Evolutionary conservation across 2,888 invertebrate species (phyloP).

Genomic region (Drosophila borborema): DNA sequence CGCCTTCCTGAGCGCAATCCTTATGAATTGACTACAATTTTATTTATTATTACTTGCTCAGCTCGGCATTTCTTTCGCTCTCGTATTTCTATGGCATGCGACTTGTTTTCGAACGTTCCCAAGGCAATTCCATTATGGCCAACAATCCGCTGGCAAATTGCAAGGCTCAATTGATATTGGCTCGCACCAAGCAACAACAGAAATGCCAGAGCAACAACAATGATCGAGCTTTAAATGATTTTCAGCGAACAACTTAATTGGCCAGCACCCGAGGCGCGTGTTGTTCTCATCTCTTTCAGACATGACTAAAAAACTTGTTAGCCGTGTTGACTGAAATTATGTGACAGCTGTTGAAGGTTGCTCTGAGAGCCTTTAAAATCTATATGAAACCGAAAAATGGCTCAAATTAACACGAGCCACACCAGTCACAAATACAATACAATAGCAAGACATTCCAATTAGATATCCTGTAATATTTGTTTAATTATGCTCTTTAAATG

Average conservation of each 20-base stretch:
- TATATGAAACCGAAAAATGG: constrained; percentile 4
- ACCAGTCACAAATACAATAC: neutral
- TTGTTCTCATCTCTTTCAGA: neutral
- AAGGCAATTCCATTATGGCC: constrained; percentile 75
- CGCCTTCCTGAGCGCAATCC: constrained; percentile 52
- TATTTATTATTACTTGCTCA: constrained; percentile 77
- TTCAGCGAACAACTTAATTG: constrained; percentile 39
- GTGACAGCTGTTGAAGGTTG: constrained; percentile 1
- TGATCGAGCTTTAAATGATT: constrained; percentile 35
- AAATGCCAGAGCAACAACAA: constrained; percentile 25
- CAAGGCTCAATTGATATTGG: constrained; percentile 76
- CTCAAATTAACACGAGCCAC: constrained; percentile 1
- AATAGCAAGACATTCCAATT: neutral
- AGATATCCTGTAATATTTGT: constrained; percentile 2
- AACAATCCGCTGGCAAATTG: constrained; percentile 71
- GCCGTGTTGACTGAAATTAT: neutral
- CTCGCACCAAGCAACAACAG: constrained; percentile 38
- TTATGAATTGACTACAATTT: constrained; percentile 82
- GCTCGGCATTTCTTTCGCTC: constrained; percentile 46
- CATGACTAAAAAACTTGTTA: neutral
- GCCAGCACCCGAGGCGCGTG: constrained; percentile 11
- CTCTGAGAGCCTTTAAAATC: neutral
- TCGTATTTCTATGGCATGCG: constrained; percentile 62
- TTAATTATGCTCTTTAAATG: neutral
- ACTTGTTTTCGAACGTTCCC: constrained; percentile 78